Base-by-base conservation (phyloP, 2,888 invertebrate species). In the Uropetala carovei region DNA sequence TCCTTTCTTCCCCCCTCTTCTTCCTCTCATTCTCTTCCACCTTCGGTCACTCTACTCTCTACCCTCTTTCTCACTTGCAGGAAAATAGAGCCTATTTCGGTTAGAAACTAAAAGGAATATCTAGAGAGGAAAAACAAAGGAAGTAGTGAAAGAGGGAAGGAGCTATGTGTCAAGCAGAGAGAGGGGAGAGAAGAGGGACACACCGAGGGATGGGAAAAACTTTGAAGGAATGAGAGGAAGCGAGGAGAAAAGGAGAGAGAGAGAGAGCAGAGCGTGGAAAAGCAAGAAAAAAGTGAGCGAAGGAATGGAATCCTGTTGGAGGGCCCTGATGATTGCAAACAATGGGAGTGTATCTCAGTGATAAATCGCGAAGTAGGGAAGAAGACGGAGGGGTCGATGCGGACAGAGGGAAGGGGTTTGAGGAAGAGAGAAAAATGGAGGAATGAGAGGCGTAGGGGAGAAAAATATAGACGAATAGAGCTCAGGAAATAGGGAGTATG, bases 291-390 rank as follows among this genome's bases (percentile, higher is more conserved):
- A 27, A 58, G 85, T 11, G 85, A 43, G 27, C 58, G 86, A 59
- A 60, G 86, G 86, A 60, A 86, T 59, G 86, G 86, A 86, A 86
- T 86, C 86, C 60, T 60, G 86, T 86, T 86, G 86, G 86, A 86
- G 86, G 30, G 30, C 86, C 86, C 86, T 86, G 86, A 86, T 86
- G 86, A 86, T 86, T 86, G 86, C 86, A 86, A 86, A 86, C 86
- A 86, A 86, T 86, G 86, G 86, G 59, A 86, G 86, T 86, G 86
- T 30, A 86, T 86, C 86, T 60, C 27, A 86, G 86, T 86, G 86
- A 86, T 86, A 86, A 86, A 86, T 86, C 86, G 86, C 27, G 60
- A 60, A 60, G 86, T 1, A 86, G 27, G 59, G 22, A 22, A 11
- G 43, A 43, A 43, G 22, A n/a, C 27, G 85, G 58, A n/a, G 4